These are phyloP conservation scores for Panurus biarmicus DNA, from an alignment of 2,113 vertebrate genomes.

Conservation along the genomic window DNA sequence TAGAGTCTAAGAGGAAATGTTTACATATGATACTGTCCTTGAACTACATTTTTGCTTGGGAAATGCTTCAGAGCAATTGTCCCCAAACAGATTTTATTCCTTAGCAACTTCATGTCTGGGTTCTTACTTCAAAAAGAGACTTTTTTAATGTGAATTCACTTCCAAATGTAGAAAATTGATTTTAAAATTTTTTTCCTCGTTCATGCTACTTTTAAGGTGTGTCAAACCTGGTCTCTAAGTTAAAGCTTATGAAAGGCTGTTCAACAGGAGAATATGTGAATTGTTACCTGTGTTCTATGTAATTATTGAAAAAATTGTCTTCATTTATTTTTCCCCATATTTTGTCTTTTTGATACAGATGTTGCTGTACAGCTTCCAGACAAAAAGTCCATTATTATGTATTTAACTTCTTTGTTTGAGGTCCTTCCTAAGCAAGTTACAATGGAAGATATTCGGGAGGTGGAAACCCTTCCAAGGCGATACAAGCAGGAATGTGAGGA, in stretches of 20 bases:
- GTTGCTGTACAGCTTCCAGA: constrained; percentile 93
- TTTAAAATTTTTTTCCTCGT: background rate
- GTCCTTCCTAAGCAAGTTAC: constrained; percentile 94
- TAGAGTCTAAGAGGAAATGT: background rate
- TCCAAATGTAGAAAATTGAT: background rate
- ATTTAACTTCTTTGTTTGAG: constrained; percentile 94
- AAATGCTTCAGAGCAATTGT: background rate
- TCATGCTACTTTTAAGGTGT: background rate
- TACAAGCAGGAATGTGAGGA: constrained; percentile 83
- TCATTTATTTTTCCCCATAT: background rate
- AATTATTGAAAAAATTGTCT: background rate
- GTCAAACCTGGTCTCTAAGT: background rate
- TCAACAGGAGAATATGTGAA: background rate
- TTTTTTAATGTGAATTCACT: background rate
- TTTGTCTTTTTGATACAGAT: constrained; percentile 72
- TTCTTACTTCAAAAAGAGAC: background rate
- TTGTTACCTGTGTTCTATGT: background rate
- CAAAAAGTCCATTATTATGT: constrained; percentile 99
- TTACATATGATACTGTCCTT: background rate
- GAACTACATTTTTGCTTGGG: background rate
- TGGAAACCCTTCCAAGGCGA: constrained; percentile 90
- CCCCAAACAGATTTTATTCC: background rate
- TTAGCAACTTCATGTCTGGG: background rate
- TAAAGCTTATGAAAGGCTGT: background rate
- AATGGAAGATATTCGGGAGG: constrained; percentile 92